Evolutionary conservation across 2,113 vertebrate genomes (phyloP), one percentile per base, ranked within the genome.

Genomic region (Pungitius pungitius): DNA sequence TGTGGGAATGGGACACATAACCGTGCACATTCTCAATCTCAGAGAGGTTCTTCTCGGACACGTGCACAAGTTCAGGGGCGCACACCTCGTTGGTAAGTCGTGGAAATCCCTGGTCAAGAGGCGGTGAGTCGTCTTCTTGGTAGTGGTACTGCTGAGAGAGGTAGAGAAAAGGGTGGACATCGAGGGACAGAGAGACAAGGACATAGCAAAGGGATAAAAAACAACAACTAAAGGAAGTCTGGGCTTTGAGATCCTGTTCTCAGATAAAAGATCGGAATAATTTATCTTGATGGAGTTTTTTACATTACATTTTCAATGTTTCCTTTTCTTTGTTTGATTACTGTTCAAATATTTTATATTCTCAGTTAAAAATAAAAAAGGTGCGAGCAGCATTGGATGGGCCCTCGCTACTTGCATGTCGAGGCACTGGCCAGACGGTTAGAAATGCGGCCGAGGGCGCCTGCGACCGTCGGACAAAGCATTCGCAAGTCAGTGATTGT

Each of bases 1-100:
- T 98, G 91, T 98, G 97, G 0, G 96, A 95, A 90, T 99, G 97
- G 54, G 98, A 94, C 81, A 99, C 97, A 0, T 96, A 98, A 88
- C 97, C 97, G 10, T 98, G 97, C 73, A 99, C 96, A 69, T 98
- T 98, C 91, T 99, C 97, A 77, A 98, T 97, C 85, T 99, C 97
- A 17, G 97, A 99, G 43, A 99, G 89, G 89, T 97, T 99, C 94
- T 98, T 98, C 89, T 99, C 96, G 0, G 97, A 98, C 52, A 99
- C 95, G 0, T 99, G 96, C 82, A 99, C 97, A 3, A 99, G 95
- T 85, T 99, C 97, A 0, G 97, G 97, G 7, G 96, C 95, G 70
- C 95, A 95, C 59, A 95, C 93, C 88, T 98, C 96, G 0, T 95
- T 95, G 70, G 96, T 96, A 85, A 98, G 92, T 70, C 95, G 94